phyloP scores from a whole-genome alignment of 1,140 invertebrate species.

The Pissodes strobi region DNA sequence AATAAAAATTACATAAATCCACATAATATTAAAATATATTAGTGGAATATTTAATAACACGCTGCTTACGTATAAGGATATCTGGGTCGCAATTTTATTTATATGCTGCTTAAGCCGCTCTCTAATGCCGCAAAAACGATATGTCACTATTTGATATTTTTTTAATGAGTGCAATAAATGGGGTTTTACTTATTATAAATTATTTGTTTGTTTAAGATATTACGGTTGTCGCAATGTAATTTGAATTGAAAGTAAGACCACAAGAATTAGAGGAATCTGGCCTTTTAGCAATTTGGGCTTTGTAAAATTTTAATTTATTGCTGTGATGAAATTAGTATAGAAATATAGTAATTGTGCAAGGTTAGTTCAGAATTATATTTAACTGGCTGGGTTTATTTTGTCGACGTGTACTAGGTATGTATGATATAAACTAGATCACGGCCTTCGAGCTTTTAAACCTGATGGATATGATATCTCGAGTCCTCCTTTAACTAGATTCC shows the following conservation, averaged over 20 bases:
- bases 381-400: too few relatives aligned
- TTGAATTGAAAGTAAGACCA: background rate
- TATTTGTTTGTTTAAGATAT: slow-evolving; percentile 20
- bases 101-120: slow-evolving; percentile 13
- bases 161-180: slow-evolving; percentile 20
- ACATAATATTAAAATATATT: slow-evolving; percentile 26
- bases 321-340: too few relatives aligned
- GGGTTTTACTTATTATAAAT: slow-evolving; percentile 22
- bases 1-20: slow-evolving; percentile 21
- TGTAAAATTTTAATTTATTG: too few relatives aligned
- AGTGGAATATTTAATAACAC: slow-evolving; percentile 28
- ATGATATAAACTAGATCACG: too few relatives aligned
- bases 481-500: too few relatives aligned
- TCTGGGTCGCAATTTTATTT: slow-evolving; percentile 24
- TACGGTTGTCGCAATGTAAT: slow-evolving; percentile 7
- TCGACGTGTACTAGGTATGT: too few relatives aligned
- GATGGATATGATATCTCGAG: too few relatives aligned
- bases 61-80: slow-evolving; percentile 20
- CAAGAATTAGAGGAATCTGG: too few relatives aligned
- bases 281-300: too few relatives aligned
- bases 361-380: too few relatives aligned
- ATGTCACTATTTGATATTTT: slow-evolving; percentile 26
- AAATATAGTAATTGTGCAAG: too few relatives aligned
- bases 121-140: slow-evolving; percentile 32
- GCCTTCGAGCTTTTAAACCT: too few relatives aligned